Evolutionary conservation across 2,113 vertebrate genomes (phyloP).

Genomic region (Archilochus colubris): DNA sequence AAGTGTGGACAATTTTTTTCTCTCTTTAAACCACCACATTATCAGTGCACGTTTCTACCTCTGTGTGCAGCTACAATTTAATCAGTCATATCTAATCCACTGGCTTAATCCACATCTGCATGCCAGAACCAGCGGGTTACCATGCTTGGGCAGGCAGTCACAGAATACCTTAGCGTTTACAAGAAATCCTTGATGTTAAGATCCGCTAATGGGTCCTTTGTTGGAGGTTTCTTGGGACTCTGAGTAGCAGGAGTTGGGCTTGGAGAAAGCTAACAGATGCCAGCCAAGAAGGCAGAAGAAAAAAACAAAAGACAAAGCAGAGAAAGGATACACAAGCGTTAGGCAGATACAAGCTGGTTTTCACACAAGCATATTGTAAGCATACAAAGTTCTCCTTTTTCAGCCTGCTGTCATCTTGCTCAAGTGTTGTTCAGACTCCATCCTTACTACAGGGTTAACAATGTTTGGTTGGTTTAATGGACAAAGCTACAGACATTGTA

Average conservation of each 20-base stretch:
- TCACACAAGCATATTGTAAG: constrained; percentile 12
- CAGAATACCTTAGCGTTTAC: constrained; percentile 86
- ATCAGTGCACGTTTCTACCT: not conserved
- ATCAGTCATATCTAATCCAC: not conserved
- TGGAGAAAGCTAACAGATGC: constrained; percentile 86
- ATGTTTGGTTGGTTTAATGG: not conserved
- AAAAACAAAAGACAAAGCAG: constrained; percentile 56
- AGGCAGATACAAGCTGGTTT: constrained; percentile 26
- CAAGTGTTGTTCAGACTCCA: not conserved
- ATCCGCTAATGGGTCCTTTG: constrained; percentile 98
- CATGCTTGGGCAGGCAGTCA: constrained; percentile 52
- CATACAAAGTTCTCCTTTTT: not conserved
- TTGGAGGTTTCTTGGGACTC: constrained; percentile 96
- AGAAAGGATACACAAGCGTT: constrained; percentile 66
- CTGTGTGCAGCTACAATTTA: not conserved
- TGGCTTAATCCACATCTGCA: not conserved
- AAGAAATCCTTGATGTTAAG: constrained; percentile 99
- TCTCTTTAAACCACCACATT: not conserved
- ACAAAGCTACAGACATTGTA: not conserved
- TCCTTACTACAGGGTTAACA: not conserved
- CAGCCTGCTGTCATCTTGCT: not conserved
- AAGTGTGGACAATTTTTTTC: not conserved
- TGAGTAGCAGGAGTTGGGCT: constrained; percentile 90
- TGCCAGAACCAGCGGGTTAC: constrained; percentile 31
- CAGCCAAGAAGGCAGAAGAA: constrained; percentile 62